A percentile compares a stretch with the other conserved stretches of the same genome.
These are phyloP conservation scores for Danio aesculapii DNA, from an alignment of 2,797 vertebrate species.

Conservation along the genomic window DNA sequence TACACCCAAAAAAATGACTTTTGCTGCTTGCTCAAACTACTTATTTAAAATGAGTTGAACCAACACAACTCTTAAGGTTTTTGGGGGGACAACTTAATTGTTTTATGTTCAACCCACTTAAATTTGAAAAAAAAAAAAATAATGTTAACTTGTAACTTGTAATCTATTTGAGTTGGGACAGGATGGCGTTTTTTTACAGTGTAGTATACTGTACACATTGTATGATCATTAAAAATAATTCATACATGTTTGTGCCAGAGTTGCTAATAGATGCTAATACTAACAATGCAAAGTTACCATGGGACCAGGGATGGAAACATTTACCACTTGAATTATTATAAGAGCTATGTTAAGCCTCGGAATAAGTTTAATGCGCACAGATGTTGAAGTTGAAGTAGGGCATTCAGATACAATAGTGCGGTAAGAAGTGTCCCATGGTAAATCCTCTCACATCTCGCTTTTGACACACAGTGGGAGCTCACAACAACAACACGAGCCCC, in stretches of 20 bases:
- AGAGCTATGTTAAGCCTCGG: not conserved
- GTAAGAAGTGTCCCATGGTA: constrained; percentile 28
- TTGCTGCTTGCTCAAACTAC: no score
- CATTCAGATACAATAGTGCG: not conserved
- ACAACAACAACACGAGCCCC: constrained; percentile 38
- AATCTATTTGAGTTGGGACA: no score
- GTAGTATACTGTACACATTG: not conserved
- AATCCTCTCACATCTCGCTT: constrained; percentile 45
- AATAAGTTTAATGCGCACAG: not conserved
- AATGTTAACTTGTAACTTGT: no score
- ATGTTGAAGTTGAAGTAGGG: constrained; percentile 9
- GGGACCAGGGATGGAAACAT: not conserved
- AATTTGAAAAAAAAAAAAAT: no score
- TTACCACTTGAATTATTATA: not conserved
- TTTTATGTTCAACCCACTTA: no score
- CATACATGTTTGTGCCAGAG: not conserved
- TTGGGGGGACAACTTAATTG: no score
- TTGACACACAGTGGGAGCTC: constrained; percentile 43
- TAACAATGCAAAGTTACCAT: not conserved
- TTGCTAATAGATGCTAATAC: not conserved
- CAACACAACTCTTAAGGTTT: no score
- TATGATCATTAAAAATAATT: not conserved
- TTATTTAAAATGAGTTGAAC: no score
- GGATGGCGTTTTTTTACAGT: no score
- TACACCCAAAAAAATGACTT: no score